phyloP scores from a whole-genome alignment of 2,113 vertebrate genomes.

The Ibidorhyncha struthersii region DNA sequence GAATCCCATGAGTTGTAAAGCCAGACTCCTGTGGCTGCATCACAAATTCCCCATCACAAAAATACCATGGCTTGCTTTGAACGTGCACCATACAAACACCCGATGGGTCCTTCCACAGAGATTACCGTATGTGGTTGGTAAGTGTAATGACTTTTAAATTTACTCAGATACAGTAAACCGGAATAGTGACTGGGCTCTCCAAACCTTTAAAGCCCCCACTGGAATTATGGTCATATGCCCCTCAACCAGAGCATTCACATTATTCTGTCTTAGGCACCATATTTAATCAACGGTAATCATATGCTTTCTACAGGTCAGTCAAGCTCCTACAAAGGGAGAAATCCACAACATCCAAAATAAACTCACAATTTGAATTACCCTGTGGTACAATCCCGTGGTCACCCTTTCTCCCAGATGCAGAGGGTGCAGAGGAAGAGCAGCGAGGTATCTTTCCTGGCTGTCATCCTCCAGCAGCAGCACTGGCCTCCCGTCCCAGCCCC shows the following conservation, averaged over 20 bases:
- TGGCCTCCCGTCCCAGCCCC: background rate
- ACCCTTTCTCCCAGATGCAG: background rate
- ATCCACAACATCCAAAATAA: background rate
- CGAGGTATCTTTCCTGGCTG: background rate
- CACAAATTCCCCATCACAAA: background rate
- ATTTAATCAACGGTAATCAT: background rate
- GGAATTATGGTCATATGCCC: background rate
- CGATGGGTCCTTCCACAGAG: accelerated
- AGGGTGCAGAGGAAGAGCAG: background rate
- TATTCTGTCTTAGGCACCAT: background rate
- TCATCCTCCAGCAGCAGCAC: background rate
- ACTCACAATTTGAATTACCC: background rate
- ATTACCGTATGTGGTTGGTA: background rate
- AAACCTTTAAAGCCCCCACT: background rate
- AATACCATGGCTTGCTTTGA: background rate
- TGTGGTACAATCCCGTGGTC: background rate
- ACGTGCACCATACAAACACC: background rate
- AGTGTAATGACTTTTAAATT: background rate
- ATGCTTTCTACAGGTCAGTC: background rate
- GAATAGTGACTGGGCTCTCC: background rate
- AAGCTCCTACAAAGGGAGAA: background rate
- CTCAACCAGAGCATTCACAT: background rate
- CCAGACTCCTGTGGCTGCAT: background rate
- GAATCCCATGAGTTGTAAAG: background rate
- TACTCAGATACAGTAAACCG: background rate